Evolutionary conservation across 2,888 invertebrate genomes (phyloP), one percentile per base, ranked within the genome.

Genomic region (Parnassius mnemosyne): DNA sequence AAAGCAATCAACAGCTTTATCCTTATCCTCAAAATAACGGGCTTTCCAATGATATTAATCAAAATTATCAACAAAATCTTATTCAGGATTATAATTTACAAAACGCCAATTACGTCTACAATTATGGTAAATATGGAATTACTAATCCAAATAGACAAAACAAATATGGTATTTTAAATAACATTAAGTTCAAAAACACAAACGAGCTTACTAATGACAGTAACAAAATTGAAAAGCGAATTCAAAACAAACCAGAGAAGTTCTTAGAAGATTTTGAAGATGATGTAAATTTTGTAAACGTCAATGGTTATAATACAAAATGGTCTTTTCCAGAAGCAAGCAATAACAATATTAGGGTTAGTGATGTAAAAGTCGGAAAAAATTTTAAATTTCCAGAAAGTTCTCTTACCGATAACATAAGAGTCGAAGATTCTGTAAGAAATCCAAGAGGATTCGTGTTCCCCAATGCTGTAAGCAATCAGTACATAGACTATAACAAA

Each of bases 261-360:
- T 63, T 64, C 52, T 50, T 65, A 34, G 70, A 61, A 9, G 60
- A 70, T 54, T 68, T 70, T 52, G 67, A 66, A 47, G 68, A 69
- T 59, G 68, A 70, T 42, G n/a, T 53, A 3, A 66, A 71, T 44
- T 56, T 66, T 53, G 66, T 67, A 53, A 12, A 56, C 43, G 59
- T 71, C 44, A 67, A 68, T 55, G 66, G 72, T 58, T 69, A 61
- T 42, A 71, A 66, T 65, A 52, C 76, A 0, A 82, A 79, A 74
- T 87, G 82, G 80, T 65, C 69, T 0, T 88, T 89, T 65, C 88
- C 90, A 16, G 77, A 78, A 53, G 65, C 57, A 49, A 43, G 46
- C 16, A 41, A 65, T 34, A 16, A 49, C 46, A 54, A 66, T n/a
- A 58, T 41, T 62, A 51, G 65, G 20, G 25, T 53, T 42, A 62